Percentiles rank a stretch among this genome's conserved stretches.
Evolutionary conservation across 1,140 invertebrate species (phyloP).

Genomic region (Lanistes nyassanus): DNA sequence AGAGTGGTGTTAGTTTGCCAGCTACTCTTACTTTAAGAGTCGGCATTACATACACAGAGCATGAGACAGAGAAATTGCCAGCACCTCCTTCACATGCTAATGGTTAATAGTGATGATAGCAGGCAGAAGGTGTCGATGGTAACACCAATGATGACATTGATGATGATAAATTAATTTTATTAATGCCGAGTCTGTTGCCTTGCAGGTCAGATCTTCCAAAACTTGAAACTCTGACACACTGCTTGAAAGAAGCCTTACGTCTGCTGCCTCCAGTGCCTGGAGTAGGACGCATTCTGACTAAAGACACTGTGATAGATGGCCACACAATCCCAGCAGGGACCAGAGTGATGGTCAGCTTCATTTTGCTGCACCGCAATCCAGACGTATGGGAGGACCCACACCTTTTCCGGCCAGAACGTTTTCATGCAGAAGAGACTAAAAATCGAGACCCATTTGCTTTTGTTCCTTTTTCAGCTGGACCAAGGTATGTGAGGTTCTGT

Average conservation of each 20-base stretch:
- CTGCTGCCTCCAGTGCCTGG: conserved; percentile 71
- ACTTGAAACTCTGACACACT: conserved; percentile 62
- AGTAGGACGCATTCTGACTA: conserved; percentile 77
- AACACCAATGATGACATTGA: not conserved
- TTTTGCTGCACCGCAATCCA: conserved; percentile 43
- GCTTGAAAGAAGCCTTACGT: conserved; percentile 65
- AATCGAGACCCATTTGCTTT: conserved; percentile 45
- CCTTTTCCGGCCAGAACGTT: conserved; percentile 43
- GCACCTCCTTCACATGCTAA: not conserved
- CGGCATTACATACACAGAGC: too few species aligned
- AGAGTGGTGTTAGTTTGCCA: too few species aligned
- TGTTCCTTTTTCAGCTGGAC: conserved; percentile 52
- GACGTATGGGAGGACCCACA: conserved; percentile 45
- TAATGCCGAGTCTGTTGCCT: not conserved
- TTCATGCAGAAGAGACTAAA: conserved; percentile 24
- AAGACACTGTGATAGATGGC: conserved; percentile 63
- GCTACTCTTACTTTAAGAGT: too few species aligned
- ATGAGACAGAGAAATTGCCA: too few species aligned
- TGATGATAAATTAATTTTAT: not conserved
- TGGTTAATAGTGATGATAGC: not conserved
- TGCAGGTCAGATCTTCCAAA: conserved; percentile 47
- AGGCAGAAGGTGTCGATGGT: not conserved
- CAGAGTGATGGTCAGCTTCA: conserved; percentile 28
- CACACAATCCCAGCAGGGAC: conserved; percentile 42
- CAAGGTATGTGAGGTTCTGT: conserved; percentile 31